These are phyloP conservation scores for Sinocyclocheilus rhinocerous DNA, from an alignment of 2,113 vertebrate genomes.

Conservation along the genomic window DNA sequence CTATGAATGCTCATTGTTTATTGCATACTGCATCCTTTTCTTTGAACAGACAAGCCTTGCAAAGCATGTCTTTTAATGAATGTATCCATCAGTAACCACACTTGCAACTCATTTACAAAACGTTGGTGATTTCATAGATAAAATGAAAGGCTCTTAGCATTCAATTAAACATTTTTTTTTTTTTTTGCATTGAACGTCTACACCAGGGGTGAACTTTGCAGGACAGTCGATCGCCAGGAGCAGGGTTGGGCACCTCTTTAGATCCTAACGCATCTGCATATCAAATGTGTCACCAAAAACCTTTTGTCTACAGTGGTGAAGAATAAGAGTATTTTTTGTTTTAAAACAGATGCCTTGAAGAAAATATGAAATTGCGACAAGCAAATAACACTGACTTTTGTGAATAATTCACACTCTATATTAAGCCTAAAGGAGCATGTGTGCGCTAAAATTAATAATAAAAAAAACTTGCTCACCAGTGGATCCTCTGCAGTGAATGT, in stretches of 20 bases:
- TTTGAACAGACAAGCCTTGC: no score
- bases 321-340: neutral
- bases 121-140: no score
- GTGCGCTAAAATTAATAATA: no score
- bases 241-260: no score
- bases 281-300: neutral
- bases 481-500: no score
- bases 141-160: neutral
- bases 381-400: neutral
- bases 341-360: no score
- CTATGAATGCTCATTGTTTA: neutral
- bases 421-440: no score
- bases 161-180: neutral
- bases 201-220: no score
- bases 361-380: neutral
- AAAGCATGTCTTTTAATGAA: neutral
- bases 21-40: neutral
- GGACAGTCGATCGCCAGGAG: no score
- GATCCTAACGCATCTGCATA: neutral
- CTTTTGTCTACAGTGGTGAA: neutral
- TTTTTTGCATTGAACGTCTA: neutral
- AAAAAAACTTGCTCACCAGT: no score
- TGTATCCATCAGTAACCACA: neutral
- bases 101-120: neutral
- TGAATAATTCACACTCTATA: neutral